Percentiles rank a stretch among this genome's conserved stretches.
Evolutionary conservation across 2,113 vertebrate genomes (phyloP).

Genomic region (Eurypyga helias): DNA sequence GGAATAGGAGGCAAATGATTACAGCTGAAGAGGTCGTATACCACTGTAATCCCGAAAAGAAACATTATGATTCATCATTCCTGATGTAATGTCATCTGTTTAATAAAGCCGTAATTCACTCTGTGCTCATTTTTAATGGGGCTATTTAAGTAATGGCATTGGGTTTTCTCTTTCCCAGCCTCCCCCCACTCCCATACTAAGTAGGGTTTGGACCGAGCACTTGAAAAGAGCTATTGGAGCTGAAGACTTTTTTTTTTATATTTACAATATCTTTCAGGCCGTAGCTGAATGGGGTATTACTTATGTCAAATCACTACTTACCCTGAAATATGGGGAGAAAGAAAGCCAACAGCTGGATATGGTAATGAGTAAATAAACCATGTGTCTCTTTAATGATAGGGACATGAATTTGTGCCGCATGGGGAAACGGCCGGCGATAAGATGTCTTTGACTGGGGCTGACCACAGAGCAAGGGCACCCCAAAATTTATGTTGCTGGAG

Average conservation of each 20-base stretch:
- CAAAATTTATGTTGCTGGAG: conserved; percentile 53
- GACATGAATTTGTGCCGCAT: conserved; percentile 64
- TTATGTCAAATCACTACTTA: conserved; percentile 71
- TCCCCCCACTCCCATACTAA: conserved; percentile 11
- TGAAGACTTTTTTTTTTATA: conserved; percentile 30
- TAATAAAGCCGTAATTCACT: conserved; percentile 74
- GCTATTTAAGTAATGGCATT: conserved; percentile 62
- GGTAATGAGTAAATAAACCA: conserved; percentile 75
- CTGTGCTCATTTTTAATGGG: conserved; percentile 71
- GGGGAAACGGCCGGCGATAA: not conserved
- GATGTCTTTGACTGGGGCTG: conserved; percentile 24
- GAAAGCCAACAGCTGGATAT: conserved; percentile 74
- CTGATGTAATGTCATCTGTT: conserved; percentile 74
- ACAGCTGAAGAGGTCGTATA: conserved; percentile 63
- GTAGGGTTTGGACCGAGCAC: conserved; percentile 10
- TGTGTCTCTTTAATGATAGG: conserved; percentile 70
- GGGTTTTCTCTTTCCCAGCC: conserved; percentile 16
- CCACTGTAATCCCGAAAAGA: conserved; percentile 66
- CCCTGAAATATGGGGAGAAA: conserved; percentile 70
- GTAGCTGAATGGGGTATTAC: conserved; percentile 62
- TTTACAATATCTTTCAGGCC: conserved; percentile 63
- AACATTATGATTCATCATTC: conserved; percentile 76
- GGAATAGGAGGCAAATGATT: conserved; percentile 60
- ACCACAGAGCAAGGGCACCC: conserved; percentile 67
- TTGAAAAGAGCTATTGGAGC: conserved; percentile 42